Evolutionary conservation across 37 sponge, comb jelly and placozoan species (phyloP).

Genomic region (Mnemiopsis leidyi): DNA sequence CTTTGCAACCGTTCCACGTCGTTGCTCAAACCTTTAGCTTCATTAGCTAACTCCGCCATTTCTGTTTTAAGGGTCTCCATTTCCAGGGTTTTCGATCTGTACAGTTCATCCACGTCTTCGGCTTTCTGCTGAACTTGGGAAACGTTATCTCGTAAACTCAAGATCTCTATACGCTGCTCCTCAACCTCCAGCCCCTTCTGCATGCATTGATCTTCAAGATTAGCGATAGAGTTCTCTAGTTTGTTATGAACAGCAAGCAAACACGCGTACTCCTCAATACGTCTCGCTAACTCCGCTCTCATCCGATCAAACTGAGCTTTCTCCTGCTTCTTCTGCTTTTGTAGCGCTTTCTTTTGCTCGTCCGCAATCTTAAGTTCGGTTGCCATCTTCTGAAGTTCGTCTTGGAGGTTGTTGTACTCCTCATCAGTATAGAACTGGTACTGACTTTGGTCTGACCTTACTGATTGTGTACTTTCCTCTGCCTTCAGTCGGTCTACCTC

Average conservation of each 20-base stretch:
- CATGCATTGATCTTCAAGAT: constrained; percentile 55
- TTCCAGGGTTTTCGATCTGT: not conserved
- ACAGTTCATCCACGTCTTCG: constrained; percentile 6
- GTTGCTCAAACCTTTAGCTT: not conserved
- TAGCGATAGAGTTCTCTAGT: constrained; percentile 54
- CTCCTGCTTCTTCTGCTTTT: constrained; percentile 57
- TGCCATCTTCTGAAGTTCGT: constrained; percentile 56
- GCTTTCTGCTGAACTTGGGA: constrained; percentile 4
- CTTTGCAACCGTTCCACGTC: constrained; percentile 9
- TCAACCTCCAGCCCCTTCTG: constrained; percentile 38
- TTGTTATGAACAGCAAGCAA: constrained; percentile 52
- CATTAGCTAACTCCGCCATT: not conserved
- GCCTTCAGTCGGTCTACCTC: not conserved
- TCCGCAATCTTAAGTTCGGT: constrained; percentile 25
- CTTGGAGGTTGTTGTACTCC: constrained; percentile 62
- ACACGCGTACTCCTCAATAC: constrained; percentile 63
- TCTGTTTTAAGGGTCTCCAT: constrained; percentile 20
- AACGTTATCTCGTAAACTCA: not conserved
- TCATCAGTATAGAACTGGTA: constrained; percentile 65
- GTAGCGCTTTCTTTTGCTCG: constrained; percentile 8
- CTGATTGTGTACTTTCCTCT: constrained; percentile 39
- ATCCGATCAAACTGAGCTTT: constrained; percentile 47
- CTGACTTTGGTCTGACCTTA: constrained; percentile 17
- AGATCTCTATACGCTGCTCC: not conserved
- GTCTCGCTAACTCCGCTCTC: constrained; percentile 9